These are phyloP conservation scores for Drosophila meridionalis DNA, from an alignment of 2,888 invertebrate species.

Conservation along the genomic window DNA sequence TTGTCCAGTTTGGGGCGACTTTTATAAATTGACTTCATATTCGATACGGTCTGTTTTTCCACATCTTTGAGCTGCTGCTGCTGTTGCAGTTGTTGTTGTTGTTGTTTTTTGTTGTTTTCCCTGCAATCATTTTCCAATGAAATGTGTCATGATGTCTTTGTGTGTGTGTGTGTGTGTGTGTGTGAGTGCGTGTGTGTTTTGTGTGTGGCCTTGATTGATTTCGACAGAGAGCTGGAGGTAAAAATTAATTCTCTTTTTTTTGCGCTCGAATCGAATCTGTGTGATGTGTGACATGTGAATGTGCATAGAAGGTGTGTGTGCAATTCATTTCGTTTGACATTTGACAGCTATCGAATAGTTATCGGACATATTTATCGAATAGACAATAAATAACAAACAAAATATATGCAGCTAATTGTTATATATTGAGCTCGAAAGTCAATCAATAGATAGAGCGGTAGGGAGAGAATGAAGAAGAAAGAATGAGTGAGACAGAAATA, in stretches of 20 bases:
- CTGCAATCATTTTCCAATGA: constrained; percentile 76
- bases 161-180: constrained; percentile 14
- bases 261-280: constrained; percentile 26
- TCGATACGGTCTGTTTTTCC: constrained; percentile 70
- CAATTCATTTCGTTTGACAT: constrained; percentile 64
- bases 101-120: constrained; percentile 45
- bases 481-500: neutral
- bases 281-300: constrained; percentile 31
- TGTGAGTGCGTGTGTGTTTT: constrained; percentile 13
- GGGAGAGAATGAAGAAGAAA: neutral
- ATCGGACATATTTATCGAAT: constrained; percentile 58
- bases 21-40: constrained; percentile 78
- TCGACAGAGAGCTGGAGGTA: constrained; percentile 50
- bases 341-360: constrained; percentile 61
- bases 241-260: constrained; percentile 29
- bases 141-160: constrained; percentile 54
- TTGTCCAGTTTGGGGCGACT: constrained; percentile 67
- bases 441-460: neutral
- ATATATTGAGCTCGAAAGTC: neutral
- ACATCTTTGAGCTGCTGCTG: constrained; percentile 50
- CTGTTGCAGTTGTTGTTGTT: constrained; percentile 37
- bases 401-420: constrained; percentile 19
- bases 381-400: constrained; percentile 19
- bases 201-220: constrained; percentile 71
- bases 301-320: constrained; percentile 47